Conservation (phyloP, 2,797 vertebrate genomes). For the Neosalanx taihuensis region DNA sequence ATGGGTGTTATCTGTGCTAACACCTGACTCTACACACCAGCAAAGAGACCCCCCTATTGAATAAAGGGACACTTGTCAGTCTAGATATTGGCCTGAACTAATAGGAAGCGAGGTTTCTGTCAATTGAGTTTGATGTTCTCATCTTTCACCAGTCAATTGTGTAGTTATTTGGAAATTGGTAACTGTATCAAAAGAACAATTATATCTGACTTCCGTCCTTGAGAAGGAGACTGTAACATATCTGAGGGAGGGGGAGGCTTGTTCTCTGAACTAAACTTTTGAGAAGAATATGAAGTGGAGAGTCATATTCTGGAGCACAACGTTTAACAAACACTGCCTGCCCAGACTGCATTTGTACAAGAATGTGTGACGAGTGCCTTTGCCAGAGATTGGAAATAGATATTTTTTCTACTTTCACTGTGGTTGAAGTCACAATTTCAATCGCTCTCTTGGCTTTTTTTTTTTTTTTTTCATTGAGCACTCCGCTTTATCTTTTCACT, state of each 20-base stretch:
- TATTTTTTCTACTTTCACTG: slow-evolving; percentile 55
- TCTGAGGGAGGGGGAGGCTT: slow-evolving; percentile 12
- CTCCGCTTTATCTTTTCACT: slow-evolving; percentile 34
- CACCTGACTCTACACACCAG: slow-evolving; percentile 42
- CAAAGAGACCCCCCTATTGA: slow-evolving; percentile 39
- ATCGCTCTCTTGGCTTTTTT: slow-evolving; percentile 39
- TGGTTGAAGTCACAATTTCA: slow-evolving; percentile 55
- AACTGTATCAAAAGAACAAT: slow-evolving; percentile 13
- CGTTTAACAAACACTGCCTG: slow-evolving; percentile 47
- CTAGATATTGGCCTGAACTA: not conserved
- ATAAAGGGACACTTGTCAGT: slow-evolving; percentile 29
- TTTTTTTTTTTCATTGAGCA: slow-evolving; percentile 36
- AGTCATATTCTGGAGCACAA: slow-evolving; percentile 47
- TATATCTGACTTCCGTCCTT: slow-evolving; percentile 45
- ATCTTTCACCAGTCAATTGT: slow-evolving; percentile 14
- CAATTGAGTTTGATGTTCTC: not conserved
- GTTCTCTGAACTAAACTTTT: slow-evolving; percentile 17
- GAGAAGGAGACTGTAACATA: slow-evolving; percentile 9
- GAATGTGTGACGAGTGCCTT: slow-evolving; percentile 57
- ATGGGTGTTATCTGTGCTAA: slow-evolving; percentile 21
- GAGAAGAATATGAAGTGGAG: slow-evolving; percentile 13
- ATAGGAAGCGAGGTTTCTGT: slow-evolving; percentile 11
- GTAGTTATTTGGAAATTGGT: slow-evolving; percentile 11
- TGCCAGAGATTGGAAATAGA: slow-evolving; percentile 37
- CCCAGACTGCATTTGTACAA: slow-evolving; percentile 27